phyloP scores from a whole-genome alignment of 2,888 invertebrate species.

The Ypsolopha sequella region DNA sequence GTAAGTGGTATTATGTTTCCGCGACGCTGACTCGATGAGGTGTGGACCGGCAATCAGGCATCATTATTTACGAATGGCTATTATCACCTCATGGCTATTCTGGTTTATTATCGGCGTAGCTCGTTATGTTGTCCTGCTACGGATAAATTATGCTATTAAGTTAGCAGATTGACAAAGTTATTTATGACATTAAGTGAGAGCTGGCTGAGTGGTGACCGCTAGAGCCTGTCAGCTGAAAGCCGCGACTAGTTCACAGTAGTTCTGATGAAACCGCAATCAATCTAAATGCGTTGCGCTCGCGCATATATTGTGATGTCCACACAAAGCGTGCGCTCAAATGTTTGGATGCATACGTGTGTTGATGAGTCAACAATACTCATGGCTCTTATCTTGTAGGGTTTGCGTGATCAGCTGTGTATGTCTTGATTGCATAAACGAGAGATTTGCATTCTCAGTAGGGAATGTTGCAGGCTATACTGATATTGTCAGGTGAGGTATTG shows the following conservation, averaged over 20 bases:
- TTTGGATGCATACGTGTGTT: neutral
- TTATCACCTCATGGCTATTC: slow-evolving; percentile 70
- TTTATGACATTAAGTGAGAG: slow-evolving; percentile 64
- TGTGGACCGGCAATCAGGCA: slow-evolving; percentile 62
- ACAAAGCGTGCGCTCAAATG: neutral
- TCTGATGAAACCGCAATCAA: neutral
- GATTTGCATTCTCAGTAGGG: neutral
- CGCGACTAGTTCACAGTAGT: slow-evolving; percentile 9
- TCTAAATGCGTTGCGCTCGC: too few relatives aligned
- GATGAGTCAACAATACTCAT: neutral
- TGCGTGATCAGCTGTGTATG: neutral
- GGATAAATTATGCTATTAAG: slow-evolving; percentile 70
- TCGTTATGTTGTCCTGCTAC: slow-evolving; percentile 67
- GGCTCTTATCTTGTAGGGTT: neutral
- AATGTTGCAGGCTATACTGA: neutral
- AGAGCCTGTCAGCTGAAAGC: slow-evolving; percentile 22
- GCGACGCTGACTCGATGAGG: slow-evolving; percentile 39
- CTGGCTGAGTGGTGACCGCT: slow-evolving; percentile 49
- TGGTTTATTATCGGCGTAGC: slow-evolving; percentile 67
- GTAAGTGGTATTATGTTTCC: slow-evolving; percentile 17
- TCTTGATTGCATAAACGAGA: neutral
- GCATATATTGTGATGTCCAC: neutral
- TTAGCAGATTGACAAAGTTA: slow-evolving; percentile 70
- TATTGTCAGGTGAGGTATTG: too few relatives aligned
- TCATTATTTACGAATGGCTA: slow-evolving; percentile 69